A percentile compares a stretch with the other conserved stretches of the same genome.
Conservation (phyloP, 2,797 vertebrate genomes). For the Buphagus erythrorhynchus region DNA sequence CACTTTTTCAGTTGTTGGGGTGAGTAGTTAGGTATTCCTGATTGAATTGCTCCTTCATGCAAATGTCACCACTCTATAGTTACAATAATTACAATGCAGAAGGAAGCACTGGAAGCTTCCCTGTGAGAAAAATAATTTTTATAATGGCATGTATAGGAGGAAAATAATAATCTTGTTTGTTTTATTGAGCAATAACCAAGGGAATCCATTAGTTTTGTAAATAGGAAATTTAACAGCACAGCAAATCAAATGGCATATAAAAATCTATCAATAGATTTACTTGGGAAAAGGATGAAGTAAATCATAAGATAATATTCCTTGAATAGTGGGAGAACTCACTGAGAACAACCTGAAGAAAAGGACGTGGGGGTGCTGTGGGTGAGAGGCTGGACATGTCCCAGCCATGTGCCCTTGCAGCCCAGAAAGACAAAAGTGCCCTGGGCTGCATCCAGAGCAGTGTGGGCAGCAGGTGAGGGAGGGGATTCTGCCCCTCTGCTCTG, state of each 20-base stretch:
- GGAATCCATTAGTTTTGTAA: neutral
- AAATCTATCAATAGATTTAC: neutral
- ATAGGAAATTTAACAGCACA: neutral
- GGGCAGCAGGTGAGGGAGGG: neutral
- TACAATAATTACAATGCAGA: neutral
- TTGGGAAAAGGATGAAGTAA: neutral
- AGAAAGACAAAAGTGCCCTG: accelerated
- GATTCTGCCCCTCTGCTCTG: neutral
- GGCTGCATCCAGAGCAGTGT: accelerated
- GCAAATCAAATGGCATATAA: neutral
- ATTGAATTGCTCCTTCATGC: neutral
- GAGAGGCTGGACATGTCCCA: neutral
- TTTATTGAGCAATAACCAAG: neutral
- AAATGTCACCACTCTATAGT: neutral
- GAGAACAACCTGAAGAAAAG: neutral
- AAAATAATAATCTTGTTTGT: neutral
- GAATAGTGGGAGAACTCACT: neutral
- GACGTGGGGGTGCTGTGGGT: neutral
- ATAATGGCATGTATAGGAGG: neutral
- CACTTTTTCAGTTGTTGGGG: neutral
- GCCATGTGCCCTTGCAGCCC: neutral
- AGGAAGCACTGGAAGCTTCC: neutral
- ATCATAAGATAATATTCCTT: neutral
- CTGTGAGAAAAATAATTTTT: neutral
- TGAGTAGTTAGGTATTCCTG: neutral